Base-by-base conservation (phyloP, 2,113 vertebrate species). In the Engystomops pustulosus region DNA sequence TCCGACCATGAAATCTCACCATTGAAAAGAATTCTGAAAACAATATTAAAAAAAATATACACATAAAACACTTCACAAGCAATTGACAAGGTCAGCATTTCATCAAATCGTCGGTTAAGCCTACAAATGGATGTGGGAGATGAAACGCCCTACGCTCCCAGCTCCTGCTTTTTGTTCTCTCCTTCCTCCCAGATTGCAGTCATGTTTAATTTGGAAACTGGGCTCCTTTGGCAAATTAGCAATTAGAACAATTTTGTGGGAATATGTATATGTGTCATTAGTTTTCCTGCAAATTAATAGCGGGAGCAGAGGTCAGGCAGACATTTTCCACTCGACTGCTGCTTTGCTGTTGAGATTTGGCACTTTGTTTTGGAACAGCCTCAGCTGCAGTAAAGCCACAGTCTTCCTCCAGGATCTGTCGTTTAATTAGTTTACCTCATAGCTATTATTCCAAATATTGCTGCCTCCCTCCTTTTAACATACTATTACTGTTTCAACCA, bases 251-350 rank as follows among this genome's bases (percentile, higher is more conserved):
- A 96, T 97, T 97, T 96, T 95, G 95, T 93, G 94, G 93, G 94
- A 96, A 97, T 97, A 95, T 96, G 96, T 97, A 96, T 97, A 94
- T 98, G 95, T 98, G 96, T 97, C 96, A 97, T 97, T 97, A 96
- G 96, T 94, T 95, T 95, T 94, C 94, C 95, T 96, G 94, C 94
- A 97, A 96, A 98, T 98, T 97, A 98, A 97, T 97, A 96, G 94
- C 92, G 51, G 90, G 95, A 94, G 94, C 93, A 94, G 90, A 93
- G 96, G 95, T 97, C 97, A 95, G 95, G 91, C 93, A 91, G 90
- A 93, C 94, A 94, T 97, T 96, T 96, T 98, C 95, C 95, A 96
- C 96, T 97, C 94, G 93, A 95, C 93, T 95, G 95, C 92, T 88
- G 91, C 92, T 93, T 88, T 93, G 93, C 93, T 93, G 89, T 89